Evolutionary conservation across 1,140 invertebrate genomes (phyloP).

Genomic region (Apis cerana): DNA sequence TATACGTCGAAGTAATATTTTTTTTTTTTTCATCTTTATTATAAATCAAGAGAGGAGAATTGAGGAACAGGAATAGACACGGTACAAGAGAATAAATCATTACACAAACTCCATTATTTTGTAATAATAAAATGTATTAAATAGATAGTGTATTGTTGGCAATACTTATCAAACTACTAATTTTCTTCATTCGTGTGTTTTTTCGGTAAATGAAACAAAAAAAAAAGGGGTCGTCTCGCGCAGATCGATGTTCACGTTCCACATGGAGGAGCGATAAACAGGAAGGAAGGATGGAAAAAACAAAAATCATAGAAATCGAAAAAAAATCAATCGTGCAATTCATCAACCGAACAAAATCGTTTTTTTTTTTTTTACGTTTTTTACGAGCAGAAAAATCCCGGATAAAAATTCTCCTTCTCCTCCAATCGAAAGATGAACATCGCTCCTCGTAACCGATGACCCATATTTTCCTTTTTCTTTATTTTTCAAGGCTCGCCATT

Average conservation of each 20-base stretch:
- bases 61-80: background rate
- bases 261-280: constrained; percentile 6
- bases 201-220: constrained; percentile 55
- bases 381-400: background rate
- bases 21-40: too few relatives aligned
- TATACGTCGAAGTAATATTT: too few relatives aligned
- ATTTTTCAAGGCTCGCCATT: constrained; percentile 38
- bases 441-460: constrained; percentile 9
- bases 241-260: constrained; percentile 7
- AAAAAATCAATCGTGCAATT: background rate
- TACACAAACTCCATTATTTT: constrained; percentile 65
- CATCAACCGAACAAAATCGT: background rate
- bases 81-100: constrained; percentile 48
- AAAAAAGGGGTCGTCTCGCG: constrained; percentile 46
- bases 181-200: constrained; percentile 66
- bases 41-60: too few relatives aligned
- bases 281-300: constrained; percentile 18
- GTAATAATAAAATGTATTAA: constrained; percentile 81
- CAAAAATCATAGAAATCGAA: constrained; percentile 26
- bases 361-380: background rate
- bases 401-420: too few relatives aligned
- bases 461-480: constrained; percentile 60
- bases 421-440: background rate
- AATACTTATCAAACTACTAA: constrained; percentile 78
- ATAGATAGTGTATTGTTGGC: constrained; percentile 78